Evolutionary conservation across 2,797 vertebrate species (phyloP), one percentile per base, ranked within the genome.

Genomic region (Lepus townsendii): DNA sequence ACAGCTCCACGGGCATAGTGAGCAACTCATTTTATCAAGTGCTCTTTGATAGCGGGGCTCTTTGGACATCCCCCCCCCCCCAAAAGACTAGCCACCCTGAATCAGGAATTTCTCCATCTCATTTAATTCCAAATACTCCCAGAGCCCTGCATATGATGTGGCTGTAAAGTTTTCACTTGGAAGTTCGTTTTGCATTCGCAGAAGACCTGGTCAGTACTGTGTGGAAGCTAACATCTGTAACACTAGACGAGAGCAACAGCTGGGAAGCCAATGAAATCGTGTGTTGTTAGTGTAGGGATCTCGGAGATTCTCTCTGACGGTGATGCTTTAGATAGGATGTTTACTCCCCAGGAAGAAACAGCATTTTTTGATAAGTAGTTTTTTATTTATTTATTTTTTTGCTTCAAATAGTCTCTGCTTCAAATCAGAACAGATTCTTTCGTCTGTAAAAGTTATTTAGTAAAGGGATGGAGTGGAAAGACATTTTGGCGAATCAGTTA

Each of bases 401-500:
- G 60, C 52, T 32, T 72, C 12, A 80, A 92, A 65, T 72, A 60
- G 5, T 3, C 60, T 83, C 14, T 85, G 20, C 14, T 93, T 89
- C 24, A 82, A 84, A 82, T 88, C 63, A 88, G 90, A 88, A 72
- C 4, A 50, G 2, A 10, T 66, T 84, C 3, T 89, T 69, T 66
- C 69, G 77, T 92, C 14, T 92, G 24, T 75, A 93, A 63, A 12
- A 88, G 24, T 72, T 96, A 68, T 86, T 95, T 54, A 88, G 52
- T 63, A 63, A 88, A 91, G 88, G 42, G 47, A 83, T 79, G 32
- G 32, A 30, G 19, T 88, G 24, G 11, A 83, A 94, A 85, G 77
- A 84, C 82, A 76, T 95, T 88, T 92, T 82, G n/a, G 26, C 72
- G 65, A 60, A 13, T 92, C 12, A 30, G 5, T 73, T 89, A 88